Base-by-base conservation (phyloP, 2,888 invertebrate genomes). In the Tridacna crocea region DNA sequence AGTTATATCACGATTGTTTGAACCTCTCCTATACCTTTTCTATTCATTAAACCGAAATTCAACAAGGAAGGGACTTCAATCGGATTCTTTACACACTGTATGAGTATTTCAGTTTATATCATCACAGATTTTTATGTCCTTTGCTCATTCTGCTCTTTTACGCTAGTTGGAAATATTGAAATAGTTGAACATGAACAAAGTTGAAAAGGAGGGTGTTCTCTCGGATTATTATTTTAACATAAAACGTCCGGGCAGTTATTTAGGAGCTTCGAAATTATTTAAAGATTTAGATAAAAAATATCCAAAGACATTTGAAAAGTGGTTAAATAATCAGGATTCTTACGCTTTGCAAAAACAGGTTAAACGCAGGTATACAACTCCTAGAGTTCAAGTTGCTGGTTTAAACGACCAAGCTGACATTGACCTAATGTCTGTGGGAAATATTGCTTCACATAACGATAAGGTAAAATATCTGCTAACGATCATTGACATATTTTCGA, bases 361-460 rank as follows among this genome's bases (percentile, higher is more conserved):
- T n/a, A 65, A 51, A 60, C 76, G 79, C 76, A 70, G 36, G 72
- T 82, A 79, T 26, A 79, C 72, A 76, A 82, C 82, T 19, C 73
- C 79, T 61, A 36, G 46, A 17, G 82, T 82, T 24, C 78, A 76
- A 68, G 84, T 78, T 17, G 63, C 61, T 19, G 74, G 78, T 51
- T 79, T 81, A 46, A 76, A 79, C 36, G 84, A 81, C 68, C 80
- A 79, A 46, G 79, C 76, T 3, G 82, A 82, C 26, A 76, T 82
- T 13, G 82, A 82, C 51, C 72, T 79, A 12, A 79, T 82, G 82
- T 76, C 79, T 61, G 76, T 77, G 22, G 72, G 66, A 63, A 74
- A 80, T n/a, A 70, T 80, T 48, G 72, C 80, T 17, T 79, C 79
- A 55, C 26, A 81, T 17, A 84, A 81, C 58, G 77, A 77, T 72